A percentile compares a stretch with the other conserved stretches of the same genome.
phyloP scores from a whole-genome alignment of 2,888 invertebrate genomes.

The Villa cingulata region DNA sequence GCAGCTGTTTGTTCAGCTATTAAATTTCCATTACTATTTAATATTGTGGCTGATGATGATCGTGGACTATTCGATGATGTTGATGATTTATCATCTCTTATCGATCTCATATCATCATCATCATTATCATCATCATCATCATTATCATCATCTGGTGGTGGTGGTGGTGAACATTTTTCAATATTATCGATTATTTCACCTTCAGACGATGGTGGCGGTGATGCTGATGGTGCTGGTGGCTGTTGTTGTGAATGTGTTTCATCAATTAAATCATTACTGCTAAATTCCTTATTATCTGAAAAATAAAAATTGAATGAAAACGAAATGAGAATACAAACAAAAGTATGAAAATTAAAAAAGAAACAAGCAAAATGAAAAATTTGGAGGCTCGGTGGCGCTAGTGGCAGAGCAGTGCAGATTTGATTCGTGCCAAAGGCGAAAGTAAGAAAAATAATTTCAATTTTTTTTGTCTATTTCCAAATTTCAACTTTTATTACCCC shows the following conservation, averaged over 20 bases:
- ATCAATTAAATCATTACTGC: slow-evolving; percentile 25
- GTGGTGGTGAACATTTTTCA: too few species aligned
- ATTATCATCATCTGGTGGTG: too few species aligned
- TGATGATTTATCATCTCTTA: slow-evolving; percentile 4
- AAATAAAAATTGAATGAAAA: slow-evolving; percentile 7
- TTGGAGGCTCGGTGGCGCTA: too few species aligned
- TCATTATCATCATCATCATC: slow-evolving; percentile 13
- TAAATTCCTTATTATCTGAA: slow-evolving; percentile 34
- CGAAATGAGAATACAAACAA: too few species aligned
- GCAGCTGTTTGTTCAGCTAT: not conserved
- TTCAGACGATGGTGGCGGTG: slow-evolving; percentile 4
- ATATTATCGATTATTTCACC: too few species aligned
- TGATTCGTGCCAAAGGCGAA: too few species aligned
- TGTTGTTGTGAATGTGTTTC: slow-evolving; percentile 14
- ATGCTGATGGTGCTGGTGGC: slow-evolving; percentile 1
- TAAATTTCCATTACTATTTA: not conserved
- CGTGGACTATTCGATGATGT: slow-evolving; percentile 4
- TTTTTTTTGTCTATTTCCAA: not conserved
- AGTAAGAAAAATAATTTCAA: too few species aligned
- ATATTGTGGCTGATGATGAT: slow-evolving; percentile 2
- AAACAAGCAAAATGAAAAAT: too few species aligned
- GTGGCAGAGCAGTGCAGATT: too few species aligned
- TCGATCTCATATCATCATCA: slow-evolving; percentile 4
- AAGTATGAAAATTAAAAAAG: too few species aligned
- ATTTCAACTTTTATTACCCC: not conserved